Base-by-base conservation (phyloP, 2,888 invertebrate species). In the Spodoptera picta region DNA sequence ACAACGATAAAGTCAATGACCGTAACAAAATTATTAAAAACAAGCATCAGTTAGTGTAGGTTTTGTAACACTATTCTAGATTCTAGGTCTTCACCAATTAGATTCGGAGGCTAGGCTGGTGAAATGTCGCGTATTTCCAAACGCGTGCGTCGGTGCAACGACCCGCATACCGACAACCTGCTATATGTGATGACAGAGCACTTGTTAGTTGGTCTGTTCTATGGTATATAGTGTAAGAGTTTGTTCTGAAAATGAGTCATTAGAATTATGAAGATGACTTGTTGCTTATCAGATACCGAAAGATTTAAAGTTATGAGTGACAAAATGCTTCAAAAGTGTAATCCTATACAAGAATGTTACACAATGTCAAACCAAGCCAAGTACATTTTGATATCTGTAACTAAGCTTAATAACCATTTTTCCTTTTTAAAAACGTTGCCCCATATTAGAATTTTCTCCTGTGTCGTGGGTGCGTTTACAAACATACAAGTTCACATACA, bases 121-220 rank as follows among this genome's bases (percentile, higher is more conserved):
- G 83, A 90, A 91, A 89, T 89, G 90, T 89, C 86, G 88, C 87
- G 86, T 89, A 90, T 93, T 92, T 88, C 92, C 92, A 92, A 93
- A 91, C 89, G 83, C 76, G 74, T 70, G 73, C 79, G 82, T 50
- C 85, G 79, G 92, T 80, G 87, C 91, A 90, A 89, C 84, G 91
- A 88, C 90, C 91, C 80, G 91, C 90, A 90, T 90, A 87, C 92
- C 91, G 83, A 80, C 88, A 89, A 90, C 91, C 89, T 90, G 92
- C 89, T 92, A 89, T 89, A 89, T 87, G 89, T 89, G 92, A 92
- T 92, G 92, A 92, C 92, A 88, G 91, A 91, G 83, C 87, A 86
- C 87, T 90, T 90, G 88, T 88, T 89, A 84, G 84, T 83, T 75
- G 83, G 74, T 76, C 67, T 63, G 24, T 52, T 62, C 60, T 43